These are phyloP conservation scores for Drosophila cardini DNA, from an alignment of 1,140 invertebrate genomes.

Conservation along the genomic window DNA sequence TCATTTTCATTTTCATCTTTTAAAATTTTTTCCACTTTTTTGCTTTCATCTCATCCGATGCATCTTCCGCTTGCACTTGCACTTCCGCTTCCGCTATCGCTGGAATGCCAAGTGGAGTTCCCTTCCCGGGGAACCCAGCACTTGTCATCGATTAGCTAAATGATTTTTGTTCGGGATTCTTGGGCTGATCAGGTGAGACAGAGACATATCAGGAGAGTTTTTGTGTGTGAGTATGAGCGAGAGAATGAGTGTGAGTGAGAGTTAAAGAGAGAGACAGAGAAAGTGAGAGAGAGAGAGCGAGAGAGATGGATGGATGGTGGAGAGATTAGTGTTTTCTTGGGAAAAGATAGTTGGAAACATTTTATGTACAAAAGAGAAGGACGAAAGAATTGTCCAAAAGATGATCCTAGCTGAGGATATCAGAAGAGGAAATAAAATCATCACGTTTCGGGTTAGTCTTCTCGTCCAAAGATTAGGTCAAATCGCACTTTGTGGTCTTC, in stretches of 20 bases:
- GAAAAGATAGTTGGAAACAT: constrained; percentile 48
- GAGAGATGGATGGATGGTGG: constrained; percentile 16
- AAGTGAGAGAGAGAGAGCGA: constrained; percentile 12
- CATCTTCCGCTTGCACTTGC: constrained; percentile 33
- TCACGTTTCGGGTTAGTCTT: constrained; percentile 35
- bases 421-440: constrained; percentile 41
- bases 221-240: constrained; percentile 30
- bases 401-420: constrained; percentile 3
- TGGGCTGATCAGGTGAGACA: constrained; percentile 26
- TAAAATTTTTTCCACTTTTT: background rate
- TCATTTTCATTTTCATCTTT: constrained; percentile 39
- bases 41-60: constrained; percentile 26
- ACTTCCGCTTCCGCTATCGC: constrained; percentile 45
- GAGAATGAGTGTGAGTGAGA: background rate
- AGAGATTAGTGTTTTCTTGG: constrained; percentile 9
- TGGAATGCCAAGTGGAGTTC: constrained; percentile 63
- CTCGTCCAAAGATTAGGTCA: constrained; percentile 42
- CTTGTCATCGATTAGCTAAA: constrained; percentile 72
- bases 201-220: constrained; percentile 29
- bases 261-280: constrained; percentile 11
- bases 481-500: constrained; percentile 39
- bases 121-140: constrained; percentile 57
- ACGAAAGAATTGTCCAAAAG: constrained; percentile 49
- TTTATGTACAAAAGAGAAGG: constrained; percentile 78
- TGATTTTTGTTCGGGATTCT: constrained; percentile 43